phyloP scores from a whole-genome alignment of 2,888 invertebrate genomes.

The Entomobrya multifasciata region DNA sequence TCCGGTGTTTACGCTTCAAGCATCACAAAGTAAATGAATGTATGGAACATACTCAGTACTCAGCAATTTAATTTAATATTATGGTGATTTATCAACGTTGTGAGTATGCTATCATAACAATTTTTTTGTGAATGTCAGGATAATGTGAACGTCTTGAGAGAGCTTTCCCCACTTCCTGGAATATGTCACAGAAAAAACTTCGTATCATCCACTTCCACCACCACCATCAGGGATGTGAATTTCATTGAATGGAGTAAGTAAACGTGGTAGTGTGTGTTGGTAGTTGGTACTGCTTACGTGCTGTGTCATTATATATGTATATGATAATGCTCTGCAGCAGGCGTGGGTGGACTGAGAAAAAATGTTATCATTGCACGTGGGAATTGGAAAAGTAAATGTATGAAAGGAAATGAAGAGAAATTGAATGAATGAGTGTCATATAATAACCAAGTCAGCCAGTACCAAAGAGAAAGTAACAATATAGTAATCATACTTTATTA shows the following conservation, averaged over 20 bases:
- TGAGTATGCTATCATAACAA: neutral
- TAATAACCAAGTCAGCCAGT: too few relatives aligned
- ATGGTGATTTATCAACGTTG: neutral
- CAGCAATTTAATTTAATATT: neutral
- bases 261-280: neutral
- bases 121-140: neutral
- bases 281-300: neutral
- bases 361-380: neutral
- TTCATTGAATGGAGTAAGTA: neutral
- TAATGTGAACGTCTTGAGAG: neutral
- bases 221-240: neutral
- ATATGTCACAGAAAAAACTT: neutral
- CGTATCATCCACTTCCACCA: neutral
- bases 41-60: neutral
- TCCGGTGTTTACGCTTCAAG: slow-evolving; percentile 19
- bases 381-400: neutral
- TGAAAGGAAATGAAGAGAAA: neutral
- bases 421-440: neutral
- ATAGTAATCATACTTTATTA: slow-evolving; percentile 28
- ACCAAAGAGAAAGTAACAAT: too few relatives aligned
- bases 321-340: too few relatives aligned
- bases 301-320: too few relatives aligned
- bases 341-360: slow-evolving; percentile 18
- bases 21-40: too few relatives aligned
- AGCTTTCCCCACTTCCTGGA: slow-evolving; percentile 12